phyloP scores from a whole-genome alignment of 2,888 invertebrate species.

The Brachypalpus laphriformis region DNA sequence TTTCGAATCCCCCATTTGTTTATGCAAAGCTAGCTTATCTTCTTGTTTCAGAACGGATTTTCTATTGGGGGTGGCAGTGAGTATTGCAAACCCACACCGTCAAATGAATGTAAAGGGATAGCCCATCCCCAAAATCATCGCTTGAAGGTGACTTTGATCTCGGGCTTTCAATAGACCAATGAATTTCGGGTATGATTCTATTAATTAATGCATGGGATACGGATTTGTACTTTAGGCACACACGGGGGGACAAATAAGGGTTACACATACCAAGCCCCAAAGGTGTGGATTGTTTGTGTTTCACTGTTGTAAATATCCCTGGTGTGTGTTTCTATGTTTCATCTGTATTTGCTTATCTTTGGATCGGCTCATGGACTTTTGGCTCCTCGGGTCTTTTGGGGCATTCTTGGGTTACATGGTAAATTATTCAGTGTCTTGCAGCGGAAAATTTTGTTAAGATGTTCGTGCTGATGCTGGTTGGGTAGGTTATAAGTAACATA shows the following conservation, averaged over 20 bases:
- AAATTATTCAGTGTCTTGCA: constrained; percentile 16
- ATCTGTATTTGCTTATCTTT: constrained; percentile 14
- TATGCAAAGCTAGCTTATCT: constrained; percentile 8
- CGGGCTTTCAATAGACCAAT: constrained; percentile 14
- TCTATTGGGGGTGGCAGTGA: background rate
- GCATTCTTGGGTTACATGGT: constrained; percentile 1
- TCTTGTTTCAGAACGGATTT: background rate
- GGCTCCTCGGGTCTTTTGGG: constrained; percentile 3
- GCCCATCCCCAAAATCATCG: background rate
- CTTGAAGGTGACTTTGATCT: constrained; percentile 39
- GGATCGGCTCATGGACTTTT: constrained; percentile 6
- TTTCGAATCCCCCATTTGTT: background rate
- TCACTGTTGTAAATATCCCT: background rate
- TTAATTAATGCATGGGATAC: constrained; percentile 50
- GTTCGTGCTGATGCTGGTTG: background rate
- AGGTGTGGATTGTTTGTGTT: constrained; percentile 32
- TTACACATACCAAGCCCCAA: constrained; percentile 3
- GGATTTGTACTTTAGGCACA: constrained; percentile 1
- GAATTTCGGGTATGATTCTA: constrained; percentile 23
- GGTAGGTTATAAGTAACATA: background rate
- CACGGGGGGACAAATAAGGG: background rate
- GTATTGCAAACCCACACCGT: background rate
- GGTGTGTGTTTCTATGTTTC: constrained; percentile 14
- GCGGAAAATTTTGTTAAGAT: background rate
- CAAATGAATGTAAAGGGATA: background rate